Conservation (phyloP, 2,113 vertebrate species). For the Mormoops blainvillei region DNA sequence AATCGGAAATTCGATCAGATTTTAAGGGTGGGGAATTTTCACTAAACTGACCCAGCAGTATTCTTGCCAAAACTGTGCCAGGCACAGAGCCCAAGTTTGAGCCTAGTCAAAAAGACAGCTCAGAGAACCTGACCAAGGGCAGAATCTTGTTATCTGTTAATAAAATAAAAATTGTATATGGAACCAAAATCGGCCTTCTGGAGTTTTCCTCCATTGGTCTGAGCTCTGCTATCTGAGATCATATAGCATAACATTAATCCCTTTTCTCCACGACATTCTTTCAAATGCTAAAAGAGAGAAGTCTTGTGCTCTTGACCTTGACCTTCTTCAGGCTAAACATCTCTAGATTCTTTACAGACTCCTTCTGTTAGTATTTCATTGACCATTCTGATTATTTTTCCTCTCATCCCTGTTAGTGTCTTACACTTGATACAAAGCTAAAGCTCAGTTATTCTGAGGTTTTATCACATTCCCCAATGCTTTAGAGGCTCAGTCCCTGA, state of each 20-base stretch:
- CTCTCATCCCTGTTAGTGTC: not conserved
- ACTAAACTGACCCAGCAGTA: not conserved
- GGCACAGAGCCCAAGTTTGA: not conserved
- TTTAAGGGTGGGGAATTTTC: not conserved
- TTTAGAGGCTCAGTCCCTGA: not conserved
- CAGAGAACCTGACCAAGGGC: not conserved
- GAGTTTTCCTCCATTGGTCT: not conserved
- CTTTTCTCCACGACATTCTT: not conserved
- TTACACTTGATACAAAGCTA: not conserved
- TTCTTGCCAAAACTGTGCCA: not conserved
- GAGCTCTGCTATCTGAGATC: not conserved
- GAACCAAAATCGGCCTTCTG: not conserved
- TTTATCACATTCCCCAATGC: not conserved
- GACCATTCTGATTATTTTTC: not conserved
- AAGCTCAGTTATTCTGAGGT: not conserved
- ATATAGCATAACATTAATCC: not conserved
- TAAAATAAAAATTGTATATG: not conserved
- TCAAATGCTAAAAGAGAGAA: not conserved
- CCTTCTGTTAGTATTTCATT: not conserved
- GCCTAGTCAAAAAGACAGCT: not conserved
- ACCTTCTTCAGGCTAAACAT: not conserved
- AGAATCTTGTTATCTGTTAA: not conserved
- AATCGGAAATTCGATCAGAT: not conserved
- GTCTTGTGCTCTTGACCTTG: not conserved
- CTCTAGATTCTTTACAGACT: not conserved